phyloP scores from a whole-genome alignment of 2,888 invertebrate genomes.

The Apomyelois bistriatella region DNA sequence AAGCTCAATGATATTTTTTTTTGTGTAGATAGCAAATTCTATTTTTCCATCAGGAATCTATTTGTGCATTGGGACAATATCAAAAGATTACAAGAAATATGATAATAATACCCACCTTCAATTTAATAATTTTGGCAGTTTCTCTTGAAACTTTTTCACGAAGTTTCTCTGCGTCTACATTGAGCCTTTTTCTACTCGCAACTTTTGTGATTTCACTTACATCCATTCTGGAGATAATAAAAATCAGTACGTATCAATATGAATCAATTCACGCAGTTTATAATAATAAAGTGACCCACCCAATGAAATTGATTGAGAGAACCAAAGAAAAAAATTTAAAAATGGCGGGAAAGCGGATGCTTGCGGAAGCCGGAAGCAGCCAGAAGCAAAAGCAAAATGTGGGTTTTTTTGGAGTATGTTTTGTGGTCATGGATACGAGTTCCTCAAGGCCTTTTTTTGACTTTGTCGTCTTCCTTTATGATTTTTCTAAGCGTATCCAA shows the following conservation, averaged over 20 bases:
- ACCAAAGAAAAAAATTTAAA: neutral
- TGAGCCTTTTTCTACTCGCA: slow-evolving; percentile 50
- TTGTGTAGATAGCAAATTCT: no score
- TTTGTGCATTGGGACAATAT: neutral
- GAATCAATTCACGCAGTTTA: no score
- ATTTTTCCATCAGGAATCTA: no score
- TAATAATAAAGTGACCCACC: no score
- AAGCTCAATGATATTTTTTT: no score
- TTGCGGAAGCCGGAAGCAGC: neutral
- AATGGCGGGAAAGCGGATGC: slow-evolving; percentile 8
- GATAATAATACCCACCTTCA: slow-evolving; percentile 40
- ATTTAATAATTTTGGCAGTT: slow-evolving; percentile 57
- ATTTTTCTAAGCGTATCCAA: no score
- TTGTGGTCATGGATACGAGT: no score
- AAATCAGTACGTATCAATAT: no score
- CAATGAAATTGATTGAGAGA: no score
- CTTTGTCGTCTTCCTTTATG: no score
- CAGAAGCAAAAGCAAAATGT: no score
- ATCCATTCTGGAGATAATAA: slow-evolving; percentile 37
- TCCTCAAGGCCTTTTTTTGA: no score
- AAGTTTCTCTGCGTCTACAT: slow-evolving; percentile 51
- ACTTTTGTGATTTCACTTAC: slow-evolving; percentile 48
- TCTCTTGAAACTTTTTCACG: slow-evolving; percentile 57
- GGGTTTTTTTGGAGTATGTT: neutral
- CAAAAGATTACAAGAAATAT: slow-evolving; percentile 12